A percentile compares a stretch with the other conserved stretches of the same genome.
Conservation (phyloP, 2,888 invertebrate species). For the Capitulum mitella region DNA sequence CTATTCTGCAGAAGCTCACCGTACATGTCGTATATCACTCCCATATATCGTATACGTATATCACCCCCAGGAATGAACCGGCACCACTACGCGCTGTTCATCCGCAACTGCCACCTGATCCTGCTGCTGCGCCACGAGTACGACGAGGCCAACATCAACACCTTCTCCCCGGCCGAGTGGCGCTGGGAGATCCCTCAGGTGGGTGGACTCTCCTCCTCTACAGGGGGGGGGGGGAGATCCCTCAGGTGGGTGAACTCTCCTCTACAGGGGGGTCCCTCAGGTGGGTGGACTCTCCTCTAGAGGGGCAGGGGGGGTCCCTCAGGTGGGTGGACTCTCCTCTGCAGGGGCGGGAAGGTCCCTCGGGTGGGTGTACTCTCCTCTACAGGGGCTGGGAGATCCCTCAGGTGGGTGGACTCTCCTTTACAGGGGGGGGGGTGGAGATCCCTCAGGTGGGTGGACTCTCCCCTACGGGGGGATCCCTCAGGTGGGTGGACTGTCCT, state of each 20-base stretch:
- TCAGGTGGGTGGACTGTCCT: not conserved
- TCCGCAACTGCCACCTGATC: slow-evolving; percentile 93
- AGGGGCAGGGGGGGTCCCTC: slow-evolving; percentile 75
- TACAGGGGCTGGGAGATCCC: slow-evolving; percentile 70
- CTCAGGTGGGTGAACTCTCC: slow-evolving; percentile 41
- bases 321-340: not conserved
- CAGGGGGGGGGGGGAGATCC: slow-evolving; percentile 70
- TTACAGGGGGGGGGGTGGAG: too few species aligned
- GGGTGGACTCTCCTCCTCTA: not conserved
- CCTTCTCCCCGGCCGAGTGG: slow-evolving; percentile 97
- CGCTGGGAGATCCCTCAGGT: slow-evolving; percentile 77
- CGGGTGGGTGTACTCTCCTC: not conserved
- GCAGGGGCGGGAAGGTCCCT: too few species aligned
- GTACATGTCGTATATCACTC: too few species aligned
- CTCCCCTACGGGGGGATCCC: slow-evolving; percentile 94
- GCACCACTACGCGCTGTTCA: slow-evolving; percentile 95
- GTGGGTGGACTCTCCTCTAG: not conserved
- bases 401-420: not conserved
- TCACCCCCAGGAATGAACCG: slow-evolving; percentile 81
- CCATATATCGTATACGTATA: too few species aligned
- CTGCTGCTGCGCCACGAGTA: slow-evolving; percentile 82
- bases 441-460: too few species aligned
- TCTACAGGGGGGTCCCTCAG: too few species aligned
- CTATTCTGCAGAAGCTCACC: too few species aligned
- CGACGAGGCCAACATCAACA: slow-evolving; percentile 84